A percentile compares a stretch with the other conserved stretches of the same genome.
Evolutionary conservation across 2,797 vertebrate species (phyloP).

Genomic region (Cetoscarus ocellatus): DNA sequence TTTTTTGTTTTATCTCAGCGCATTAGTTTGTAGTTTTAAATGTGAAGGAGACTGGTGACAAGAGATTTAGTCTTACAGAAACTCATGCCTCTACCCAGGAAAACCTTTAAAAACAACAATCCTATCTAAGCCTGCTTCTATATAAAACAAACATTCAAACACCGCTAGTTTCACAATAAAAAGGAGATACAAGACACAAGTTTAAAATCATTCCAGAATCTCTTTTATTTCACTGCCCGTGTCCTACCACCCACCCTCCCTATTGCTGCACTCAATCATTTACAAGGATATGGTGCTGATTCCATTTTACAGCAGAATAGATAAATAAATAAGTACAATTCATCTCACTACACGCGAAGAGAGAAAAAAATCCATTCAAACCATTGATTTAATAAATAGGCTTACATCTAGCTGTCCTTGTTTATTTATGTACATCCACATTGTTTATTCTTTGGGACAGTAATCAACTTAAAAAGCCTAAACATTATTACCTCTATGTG

Average conservation of each 20-base stretch:
- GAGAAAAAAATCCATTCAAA: slow-evolving; percentile 79
- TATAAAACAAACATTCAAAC: neutral
- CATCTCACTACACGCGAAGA: slow-evolving; percentile 82
- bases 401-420: slow-evolving; percentile 82
- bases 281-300: slow-evolving; percentile 84
- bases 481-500: slow-evolving; percentile 69
- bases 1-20: too few species aligned
- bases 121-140: too few species aligned
- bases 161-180: neutral
- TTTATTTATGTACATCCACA: slow-evolving; percentile 82
- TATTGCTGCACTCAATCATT: slow-evolving; percentile 77
- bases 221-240: slow-evolving; percentile 78
- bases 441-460: slow-evolving; percentile 81
- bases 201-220: slow-evolving; percentile 83
- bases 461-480: slow-evolving; percentile 79
- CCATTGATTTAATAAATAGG: slow-evolving; percentile 82
- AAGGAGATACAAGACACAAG: slow-evolving; percentile 41
- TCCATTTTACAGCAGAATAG: slow-evolving; percentile 81
- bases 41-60: too few species aligned
- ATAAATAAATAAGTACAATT: slow-evolving; percentile 85
- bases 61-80: too few species aligned
- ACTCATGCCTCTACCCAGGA: too few species aligned
- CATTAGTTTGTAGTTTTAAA: too few species aligned
- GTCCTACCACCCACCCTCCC: slow-evolving; percentile 51
- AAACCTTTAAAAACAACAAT: too few species aligned